A percentile compares a stretch with the other conserved stretches of the same genome.
These are phyloP conservation scores for Lepidurus apus DNA, from an alignment of 1,140 invertebrate genomes.

Conservation along the genomic window DNA sequence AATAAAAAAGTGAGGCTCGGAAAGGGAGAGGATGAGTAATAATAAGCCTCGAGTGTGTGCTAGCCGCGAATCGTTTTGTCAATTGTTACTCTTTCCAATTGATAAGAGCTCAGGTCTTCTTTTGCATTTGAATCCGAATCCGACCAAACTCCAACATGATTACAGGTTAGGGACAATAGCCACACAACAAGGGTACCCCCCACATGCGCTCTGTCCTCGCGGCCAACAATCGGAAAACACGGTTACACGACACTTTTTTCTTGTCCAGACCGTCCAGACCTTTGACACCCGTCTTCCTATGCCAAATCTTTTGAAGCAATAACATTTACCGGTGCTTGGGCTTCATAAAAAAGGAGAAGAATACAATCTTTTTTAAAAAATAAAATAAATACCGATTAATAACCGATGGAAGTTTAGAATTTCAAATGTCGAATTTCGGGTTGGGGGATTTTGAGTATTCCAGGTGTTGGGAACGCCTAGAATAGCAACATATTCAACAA, in stretches of 20 bases:
- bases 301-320: neutral
- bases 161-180: neutral
- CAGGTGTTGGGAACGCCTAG: neutral
- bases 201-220: slow-evolving; percentile 6
- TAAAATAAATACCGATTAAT: too few species aligned
- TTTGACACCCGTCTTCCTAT: neutral
- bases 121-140: slow-evolving; percentile 7
- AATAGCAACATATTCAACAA: slow-evolving; percentile 2
- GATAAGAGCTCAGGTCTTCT: neutral
- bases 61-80: slow-evolving; percentile 5
- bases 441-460: neutral
- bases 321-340: neutral
- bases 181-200: slow-evolving; percentile 5
- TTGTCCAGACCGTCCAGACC: neutral
- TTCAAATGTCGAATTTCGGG: neutral
- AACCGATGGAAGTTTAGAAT: too few species aligned
- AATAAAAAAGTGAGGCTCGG: neutral
- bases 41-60: neutral
- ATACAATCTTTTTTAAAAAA: too few species aligned
- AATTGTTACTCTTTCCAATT: slow-evolving; percentile 3
- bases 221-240: slow-evolving; percentile 5
- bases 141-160: neutral
- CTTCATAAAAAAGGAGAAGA: too few species aligned
- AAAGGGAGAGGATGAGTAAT: slow-evolving; percentile 2
- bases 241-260: slow-evolving; percentile 2